Percentiles rank a stretch among this genome's conserved stretches.
phyloP scores from a whole-genome alignment of 2,797 vertebrate genomes.

The Aldrovandia affinis region DNA sequence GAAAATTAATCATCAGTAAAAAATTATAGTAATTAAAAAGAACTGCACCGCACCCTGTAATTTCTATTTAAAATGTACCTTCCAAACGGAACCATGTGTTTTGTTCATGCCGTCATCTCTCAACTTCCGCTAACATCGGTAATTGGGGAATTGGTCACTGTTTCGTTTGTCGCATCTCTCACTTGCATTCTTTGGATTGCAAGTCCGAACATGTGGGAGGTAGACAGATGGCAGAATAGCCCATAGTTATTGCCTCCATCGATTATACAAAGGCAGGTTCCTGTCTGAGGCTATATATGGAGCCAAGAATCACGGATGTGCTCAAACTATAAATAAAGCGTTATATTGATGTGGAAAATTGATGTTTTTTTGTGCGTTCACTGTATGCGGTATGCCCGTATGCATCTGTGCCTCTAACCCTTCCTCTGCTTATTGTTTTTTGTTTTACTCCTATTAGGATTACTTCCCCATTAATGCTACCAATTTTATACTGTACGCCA shows the following conservation, averaged over 20 bases:
- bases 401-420: neutral
- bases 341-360: neutral
- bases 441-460: neutral
- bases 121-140: neutral
- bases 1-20: neutral
- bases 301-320: neutral
- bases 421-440: neutral
- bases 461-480: neutral
- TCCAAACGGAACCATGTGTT: neutral
- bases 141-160: neutral
- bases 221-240: slow-evolving; percentile 12
- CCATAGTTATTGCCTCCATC: neutral
- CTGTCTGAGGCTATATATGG: slow-evolving; percentile 2
- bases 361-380: neutral
- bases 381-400: neutral
- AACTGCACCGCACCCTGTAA: neutral
- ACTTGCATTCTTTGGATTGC: neutral
- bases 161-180: slow-evolving; percentile 11
- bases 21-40: neutral
- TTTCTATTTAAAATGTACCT: neutral
- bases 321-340: neutral
- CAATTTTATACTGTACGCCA: neutral
- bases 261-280: neutral
- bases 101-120: neutral
- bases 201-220: slow-evolving; percentile 17